phyloP scores from a whole-genome alignment of 2,888 invertebrate genomes.

The Kryphioiulus occultus region DNA sequence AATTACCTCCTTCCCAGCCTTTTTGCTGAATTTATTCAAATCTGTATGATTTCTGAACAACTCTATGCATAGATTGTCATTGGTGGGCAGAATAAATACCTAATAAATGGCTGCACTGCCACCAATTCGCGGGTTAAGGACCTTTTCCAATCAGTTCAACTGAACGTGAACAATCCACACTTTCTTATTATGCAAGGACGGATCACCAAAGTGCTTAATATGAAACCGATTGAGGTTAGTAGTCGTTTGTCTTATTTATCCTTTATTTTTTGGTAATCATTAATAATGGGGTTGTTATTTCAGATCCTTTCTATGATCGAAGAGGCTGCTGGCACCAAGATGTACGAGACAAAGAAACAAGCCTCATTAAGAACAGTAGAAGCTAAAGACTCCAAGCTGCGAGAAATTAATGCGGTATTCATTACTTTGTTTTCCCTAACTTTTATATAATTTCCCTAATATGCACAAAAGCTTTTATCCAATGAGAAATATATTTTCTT shows the following conservation, averaged over 20 bases:
- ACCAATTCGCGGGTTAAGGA: slow-evolving; percentile 91
- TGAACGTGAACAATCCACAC: slow-evolving; percentile 99
- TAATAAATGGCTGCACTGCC: slow-evolving; percentile 91
- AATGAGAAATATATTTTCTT: neutral
- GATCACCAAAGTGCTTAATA: slow-evolving; percentile 97
- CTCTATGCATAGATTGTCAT: slow-evolving; percentile 72
- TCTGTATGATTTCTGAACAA: neutral
- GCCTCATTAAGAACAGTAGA: slow-evolving; percentile 85
- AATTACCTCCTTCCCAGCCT: neutral
- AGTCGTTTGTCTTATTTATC: neutral
- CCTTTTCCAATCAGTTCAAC: slow-evolving; percentile 93
- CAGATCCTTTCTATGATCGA: slow-evolving; percentile 96
- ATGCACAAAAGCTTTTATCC: neutral
- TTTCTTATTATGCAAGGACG: slow-evolving; percentile 99
- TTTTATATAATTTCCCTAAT: neutral
- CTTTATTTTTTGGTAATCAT: neutral
- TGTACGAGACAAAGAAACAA: slow-evolving; percentile 94
- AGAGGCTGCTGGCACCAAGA: slow-evolving; percentile 96
- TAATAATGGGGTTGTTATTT: slow-evolving; percentile 45
- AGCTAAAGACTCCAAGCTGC: slow-evolving; percentile 89
- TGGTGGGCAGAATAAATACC: slow-evolving; percentile 89
- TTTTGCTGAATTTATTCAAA: neutral
- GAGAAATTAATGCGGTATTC: slow-evolving; percentile 79
- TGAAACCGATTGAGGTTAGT: slow-evolving; percentile 95
- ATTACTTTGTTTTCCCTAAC: neutral